Conservation (phyloP, 2,113 vertebrate genomes). For the Serinus canaria region DNA sequence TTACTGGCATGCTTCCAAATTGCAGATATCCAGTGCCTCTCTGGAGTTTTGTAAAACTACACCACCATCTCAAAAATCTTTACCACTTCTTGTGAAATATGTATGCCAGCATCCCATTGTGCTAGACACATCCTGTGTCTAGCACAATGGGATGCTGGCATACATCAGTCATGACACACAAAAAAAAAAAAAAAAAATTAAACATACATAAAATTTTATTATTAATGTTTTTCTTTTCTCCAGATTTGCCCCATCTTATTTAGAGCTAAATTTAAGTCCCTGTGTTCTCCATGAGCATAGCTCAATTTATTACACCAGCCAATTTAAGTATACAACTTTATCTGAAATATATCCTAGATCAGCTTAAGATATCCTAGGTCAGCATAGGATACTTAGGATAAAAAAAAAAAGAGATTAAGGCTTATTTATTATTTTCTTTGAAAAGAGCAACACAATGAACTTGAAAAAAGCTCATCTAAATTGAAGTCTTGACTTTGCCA, state of each 20-base stretch:
- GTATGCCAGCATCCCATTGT: background rate
- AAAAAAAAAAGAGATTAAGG: background rate
- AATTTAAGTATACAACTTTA: background rate
- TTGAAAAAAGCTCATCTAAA: background rate
- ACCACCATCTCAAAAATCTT: background rate
- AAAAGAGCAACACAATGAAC: background rate
- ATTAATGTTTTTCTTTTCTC: background rate
- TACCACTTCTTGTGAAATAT: background rate
- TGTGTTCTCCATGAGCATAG: background rate
- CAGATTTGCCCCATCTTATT: background rate
- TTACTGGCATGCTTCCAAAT: background rate
- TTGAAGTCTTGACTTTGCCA: background rate
- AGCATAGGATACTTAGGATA: background rate
- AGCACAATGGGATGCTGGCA: background rate
- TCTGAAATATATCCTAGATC: background rate
- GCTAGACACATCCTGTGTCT: too few species aligned
- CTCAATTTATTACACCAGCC: background rate
- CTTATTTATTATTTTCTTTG: background rate
- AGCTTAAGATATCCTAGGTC: background rate
- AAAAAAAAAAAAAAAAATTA: accelerated
- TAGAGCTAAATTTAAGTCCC: background rate
- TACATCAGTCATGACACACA: background rate
- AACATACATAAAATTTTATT: background rate
- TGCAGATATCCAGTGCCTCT: background rate
- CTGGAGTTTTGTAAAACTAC: background rate